Base-by-base conservation (phyloP, 92 coral and sea anemone genomes). In the Zoanthus sociatus region DNA sequence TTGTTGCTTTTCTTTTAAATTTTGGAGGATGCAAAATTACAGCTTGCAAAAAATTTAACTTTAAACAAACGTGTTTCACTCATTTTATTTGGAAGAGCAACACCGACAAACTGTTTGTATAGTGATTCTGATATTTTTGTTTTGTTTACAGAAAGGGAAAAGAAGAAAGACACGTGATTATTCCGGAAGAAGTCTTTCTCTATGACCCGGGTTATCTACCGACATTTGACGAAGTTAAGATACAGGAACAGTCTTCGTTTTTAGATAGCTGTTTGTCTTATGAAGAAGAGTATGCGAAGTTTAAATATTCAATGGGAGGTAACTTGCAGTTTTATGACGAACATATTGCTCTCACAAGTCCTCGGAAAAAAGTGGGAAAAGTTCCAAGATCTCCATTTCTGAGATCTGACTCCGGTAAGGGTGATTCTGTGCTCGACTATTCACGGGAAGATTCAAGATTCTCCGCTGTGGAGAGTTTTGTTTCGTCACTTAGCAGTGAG, bases 281-380 rank as follows among this genome's bases (percentile, higher is more conserved):
- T 75, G 98, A 94, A 45, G 92, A 94, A 67, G 90, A 91, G 77
- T 78, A 71, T 78, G 92, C 90, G 26, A 86, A 90, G 88, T 97
- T 97, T 74, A 92, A 97, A 79, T 97, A 93, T 82, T 97, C 99
- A 15, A 97, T 97, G 99, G 99, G 99, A 7, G 98, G 99, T 7
- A 97, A 97, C 55, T 58, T 97, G 68, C 92, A 95, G 78, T 89
- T 97, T 31, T 97, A 97, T 76, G 98, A 95, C 33, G 94, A 95
- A 14, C 98, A 95, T 75, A 91, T 97, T 26, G 95, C 98, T 50
- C 71, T 91, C 71, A 88, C 94, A 15, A 90, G 94, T 64, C 98
- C 98, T 11, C 87, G 92, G 47, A 92, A 86, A 83, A 94, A 89
- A 56, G 53, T 87, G 51, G 84, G 84, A 79, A 79, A 64, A 44